A percentile compares a stretch with the other conserved stretches of the same genome.
These are phyloP conservation scores for Liolophura sinensis DNA, from an alignment of 1,140 invertebrate genomes.

Conservation along the genomic window DNA sequence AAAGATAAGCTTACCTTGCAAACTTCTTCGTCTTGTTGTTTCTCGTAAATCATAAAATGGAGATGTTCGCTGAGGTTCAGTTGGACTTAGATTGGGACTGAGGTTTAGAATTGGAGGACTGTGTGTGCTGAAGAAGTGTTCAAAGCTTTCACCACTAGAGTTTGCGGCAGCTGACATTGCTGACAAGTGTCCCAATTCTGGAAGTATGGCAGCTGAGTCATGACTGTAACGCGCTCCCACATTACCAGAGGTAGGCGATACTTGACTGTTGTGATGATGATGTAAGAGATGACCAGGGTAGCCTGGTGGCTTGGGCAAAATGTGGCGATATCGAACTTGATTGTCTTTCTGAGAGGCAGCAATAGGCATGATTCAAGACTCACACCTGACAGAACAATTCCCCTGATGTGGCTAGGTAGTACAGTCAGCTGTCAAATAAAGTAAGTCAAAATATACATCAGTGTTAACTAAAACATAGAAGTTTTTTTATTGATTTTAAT, in stretches of 20 bases:
- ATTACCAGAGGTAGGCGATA: neutral
- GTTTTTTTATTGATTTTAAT: too few species aligned
- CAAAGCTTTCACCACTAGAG: slow-evolving; percentile 17
- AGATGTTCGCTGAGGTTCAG: slow-evolving; percentile 46
- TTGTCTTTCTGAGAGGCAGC: slow-evolving; percentile 44
- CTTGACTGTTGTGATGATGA: too few species aligned
- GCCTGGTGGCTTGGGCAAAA: slow-evolving; percentile 27
- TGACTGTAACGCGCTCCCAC: slow-evolving; percentile 4
- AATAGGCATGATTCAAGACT: slow-evolving; percentile 38
- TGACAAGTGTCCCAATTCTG: slow-evolving; percentile 11
- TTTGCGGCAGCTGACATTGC: slow-evolving; percentile 7
- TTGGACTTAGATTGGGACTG: slow-evolving; percentile 54
- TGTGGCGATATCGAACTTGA: slow-evolving; percentile 33
- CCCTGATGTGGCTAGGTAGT: neutral
- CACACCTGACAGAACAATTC: neutral
- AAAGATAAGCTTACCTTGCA: slow-evolving; percentile 41
- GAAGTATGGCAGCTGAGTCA: neutral
- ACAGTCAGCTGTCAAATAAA: neutral
- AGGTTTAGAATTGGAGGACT: slow-evolving; percentile 57
- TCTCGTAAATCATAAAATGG: slow-evolving; percentile 55
- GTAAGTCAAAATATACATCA: neutral
- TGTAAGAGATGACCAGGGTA: slow-evolving; percentile 2
- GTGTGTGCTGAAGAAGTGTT: slow-evolving; percentile 49
- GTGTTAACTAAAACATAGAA: too few species aligned
- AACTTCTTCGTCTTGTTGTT: slow-evolving; percentile 41